These are phyloP conservation scores for Aurelia coerulea DNA, from an alignment of 30 jellyfish, hydroid and myxozoan species.

Conservation along the genomic window DNA sequence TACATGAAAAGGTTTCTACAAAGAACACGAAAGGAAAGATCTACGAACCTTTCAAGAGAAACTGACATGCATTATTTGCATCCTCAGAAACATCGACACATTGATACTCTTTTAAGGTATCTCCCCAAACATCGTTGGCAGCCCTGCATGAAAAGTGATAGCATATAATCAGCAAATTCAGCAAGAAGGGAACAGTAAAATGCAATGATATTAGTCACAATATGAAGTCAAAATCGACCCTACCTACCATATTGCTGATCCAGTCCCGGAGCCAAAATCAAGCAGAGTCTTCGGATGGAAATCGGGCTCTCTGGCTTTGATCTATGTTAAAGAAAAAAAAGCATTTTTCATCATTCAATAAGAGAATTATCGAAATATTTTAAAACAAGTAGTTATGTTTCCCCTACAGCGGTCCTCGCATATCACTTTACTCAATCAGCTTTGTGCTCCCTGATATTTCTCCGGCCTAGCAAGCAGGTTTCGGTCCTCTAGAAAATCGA, in stretches of 20 bases:
- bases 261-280: conserved; percentile 97
- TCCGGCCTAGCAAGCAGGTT: no score
- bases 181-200: background rate
- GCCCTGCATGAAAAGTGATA: conserved; percentile 62
- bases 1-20: no score
- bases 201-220: background rate
- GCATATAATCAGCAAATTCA: background rate
- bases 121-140: conserved; percentile 80
- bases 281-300: conserved; percentile 88
- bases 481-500: no score
- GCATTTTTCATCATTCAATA: no score
- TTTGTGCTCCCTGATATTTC: no score
- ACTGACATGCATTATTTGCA: conserved; percentile 78
- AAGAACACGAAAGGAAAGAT: background rate
- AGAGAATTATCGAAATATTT: no score
- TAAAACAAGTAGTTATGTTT: no score
- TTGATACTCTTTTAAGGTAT: conserved; percentile 78
- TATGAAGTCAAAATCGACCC: no score
- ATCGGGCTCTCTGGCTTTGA: conserved; percentile 71
- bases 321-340: conserved; percentile 19
- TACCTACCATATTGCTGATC: conserved; percentile 81
- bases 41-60: conserved; percentile 79
- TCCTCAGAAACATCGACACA: conserved; percentile 93
- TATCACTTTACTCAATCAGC: no score
- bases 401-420: no score